Evolutionary conservation across 2,797 vertebrate species (phyloP).

Genomic region (Silurus aristotelis): DNA sequence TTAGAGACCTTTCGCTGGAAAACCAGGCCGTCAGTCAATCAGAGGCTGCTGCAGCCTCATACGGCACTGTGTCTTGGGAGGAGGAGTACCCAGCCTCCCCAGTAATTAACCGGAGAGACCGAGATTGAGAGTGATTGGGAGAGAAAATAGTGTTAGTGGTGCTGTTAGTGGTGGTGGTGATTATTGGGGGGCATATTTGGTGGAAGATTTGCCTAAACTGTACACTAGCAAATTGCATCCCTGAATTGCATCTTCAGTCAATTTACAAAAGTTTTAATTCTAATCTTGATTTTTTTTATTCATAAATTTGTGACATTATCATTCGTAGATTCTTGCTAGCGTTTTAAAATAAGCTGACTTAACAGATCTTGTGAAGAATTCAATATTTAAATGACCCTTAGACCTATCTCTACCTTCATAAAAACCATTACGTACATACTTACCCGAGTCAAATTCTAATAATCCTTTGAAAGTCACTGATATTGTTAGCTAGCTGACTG

Average conservation of each 20-base stretch:
- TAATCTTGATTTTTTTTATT: not conserved
- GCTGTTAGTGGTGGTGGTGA: not conserved
- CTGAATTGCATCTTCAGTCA: not conserved
- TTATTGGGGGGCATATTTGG: not conserved
- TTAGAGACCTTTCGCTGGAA: conserved; percentile 7
- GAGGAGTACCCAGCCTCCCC: conserved; percentile 65
- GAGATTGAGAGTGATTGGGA: conserved; percentile 60
- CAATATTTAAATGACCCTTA: not conserved
- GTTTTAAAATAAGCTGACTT: not conserved
- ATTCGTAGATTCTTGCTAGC: not conserved
- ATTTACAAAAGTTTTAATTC: not conserved
- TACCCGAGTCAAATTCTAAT: no score
- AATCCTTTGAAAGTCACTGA: no score
- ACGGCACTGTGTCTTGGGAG: conserved; percentile 48
- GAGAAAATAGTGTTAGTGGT: conserved; percentile 49
- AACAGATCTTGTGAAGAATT: not conserved
- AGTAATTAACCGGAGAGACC: conserved; percentile 74
- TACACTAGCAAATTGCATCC: not conserved
- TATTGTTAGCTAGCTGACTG: no score
- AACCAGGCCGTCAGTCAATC: conserved; percentile 14
- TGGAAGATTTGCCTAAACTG: not conserved
- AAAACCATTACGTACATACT: no score
- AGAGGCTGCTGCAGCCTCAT: conserved; percentile 41
- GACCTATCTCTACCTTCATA: no score
- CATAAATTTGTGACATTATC: not conserved